These are phyloP conservation scores for Sturnira hondurensis DNA, from an alignment of 2,113 vertebrate genomes.

Conservation along the genomic window DNA sequence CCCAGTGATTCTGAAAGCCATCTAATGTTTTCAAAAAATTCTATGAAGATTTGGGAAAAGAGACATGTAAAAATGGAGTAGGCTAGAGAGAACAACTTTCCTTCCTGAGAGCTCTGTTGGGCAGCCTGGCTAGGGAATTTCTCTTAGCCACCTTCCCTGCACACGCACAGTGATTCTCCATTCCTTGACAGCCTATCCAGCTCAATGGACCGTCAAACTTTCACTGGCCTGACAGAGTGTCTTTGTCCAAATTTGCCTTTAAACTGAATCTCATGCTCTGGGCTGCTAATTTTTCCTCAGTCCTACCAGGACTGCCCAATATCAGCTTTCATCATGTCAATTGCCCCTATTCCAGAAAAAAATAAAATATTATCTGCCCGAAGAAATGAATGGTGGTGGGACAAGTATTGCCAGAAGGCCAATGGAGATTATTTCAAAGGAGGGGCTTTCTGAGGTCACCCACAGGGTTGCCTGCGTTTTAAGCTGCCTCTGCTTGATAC, in stretches of 20 bases:
- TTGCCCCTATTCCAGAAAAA: neutral
- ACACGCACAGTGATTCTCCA: neutral
- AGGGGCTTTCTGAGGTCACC: neutral
- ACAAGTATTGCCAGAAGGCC: neutral
- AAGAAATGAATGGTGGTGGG: neutral
- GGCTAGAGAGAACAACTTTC: neutral
- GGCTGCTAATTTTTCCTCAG: neutral
- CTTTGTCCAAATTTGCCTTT: neutral
- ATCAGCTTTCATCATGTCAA: neutral
- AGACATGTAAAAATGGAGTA: neutral
- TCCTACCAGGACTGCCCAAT: neutral
- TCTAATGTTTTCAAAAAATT: neutral
- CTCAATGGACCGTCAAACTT: neutral
- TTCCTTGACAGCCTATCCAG: neutral
- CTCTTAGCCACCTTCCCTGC: neutral
- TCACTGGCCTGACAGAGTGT: neutral
- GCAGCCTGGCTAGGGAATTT: neutral
- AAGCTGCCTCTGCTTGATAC: neutral
- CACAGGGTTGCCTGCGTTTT: neutral
- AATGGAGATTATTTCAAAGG: neutral
- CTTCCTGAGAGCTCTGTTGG: neutral
- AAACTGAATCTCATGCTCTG: neutral
- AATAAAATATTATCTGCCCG: neutral
- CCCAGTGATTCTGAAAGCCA: neutral
- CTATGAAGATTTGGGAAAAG: neutral